Conservation (phyloP, 2,888 invertebrate genomes). For the Dichetophora obliterata region DNA sequence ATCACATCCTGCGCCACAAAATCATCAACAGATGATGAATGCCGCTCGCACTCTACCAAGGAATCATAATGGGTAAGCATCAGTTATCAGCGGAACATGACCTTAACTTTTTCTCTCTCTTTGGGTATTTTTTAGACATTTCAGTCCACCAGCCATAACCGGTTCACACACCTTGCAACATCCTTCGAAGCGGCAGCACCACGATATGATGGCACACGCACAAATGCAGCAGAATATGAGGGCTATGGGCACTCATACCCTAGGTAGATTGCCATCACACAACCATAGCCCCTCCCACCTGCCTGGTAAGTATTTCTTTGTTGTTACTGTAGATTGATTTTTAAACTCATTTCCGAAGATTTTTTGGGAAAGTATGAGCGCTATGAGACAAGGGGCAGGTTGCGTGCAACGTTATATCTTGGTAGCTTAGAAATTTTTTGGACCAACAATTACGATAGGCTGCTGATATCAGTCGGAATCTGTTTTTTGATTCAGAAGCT, state of each 20-base stretch:
- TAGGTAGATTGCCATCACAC: conserved; percentile 77
- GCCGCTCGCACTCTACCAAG: conserved; percentile 71
- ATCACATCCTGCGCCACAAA: conserved; percentile 70
- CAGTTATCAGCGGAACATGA: not conserved
- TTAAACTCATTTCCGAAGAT: too few relatives aligned
- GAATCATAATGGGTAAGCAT: conserved; percentile 70
- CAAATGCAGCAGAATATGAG: conserved; percentile 71
- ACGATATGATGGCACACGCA: conserved; percentile 71
- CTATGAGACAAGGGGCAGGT: too few relatives aligned
- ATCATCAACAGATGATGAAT: conserved; percentile 71
- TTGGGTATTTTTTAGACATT: conserved; percentile 59
- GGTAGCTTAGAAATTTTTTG: too few relatives aligned
- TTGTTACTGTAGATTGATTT: too few relatives aligned
- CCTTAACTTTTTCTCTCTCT: conserved; percentile 26
- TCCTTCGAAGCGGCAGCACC: conserved; percentile 67
- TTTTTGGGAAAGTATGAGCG: too few relatives aligned
- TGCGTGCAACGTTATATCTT: too few relatives aligned
- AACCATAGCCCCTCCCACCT: conserved; percentile 74
- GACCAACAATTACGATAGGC: too few relatives aligned
- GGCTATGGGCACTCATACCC: conserved; percentile 76
- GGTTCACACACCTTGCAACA: conserved; percentile 70
- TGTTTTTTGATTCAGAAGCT: too few relatives aligned
- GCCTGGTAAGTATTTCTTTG: conserved; percentile 61
- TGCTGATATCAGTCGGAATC: too few relatives aligned
- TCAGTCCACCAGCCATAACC: conserved; percentile 70